These are phyloP conservation scores for Fulmarus glacialis DNA, from an alignment of 2,113 vertebrate genomes.

Conservation along the genomic window DNA sequence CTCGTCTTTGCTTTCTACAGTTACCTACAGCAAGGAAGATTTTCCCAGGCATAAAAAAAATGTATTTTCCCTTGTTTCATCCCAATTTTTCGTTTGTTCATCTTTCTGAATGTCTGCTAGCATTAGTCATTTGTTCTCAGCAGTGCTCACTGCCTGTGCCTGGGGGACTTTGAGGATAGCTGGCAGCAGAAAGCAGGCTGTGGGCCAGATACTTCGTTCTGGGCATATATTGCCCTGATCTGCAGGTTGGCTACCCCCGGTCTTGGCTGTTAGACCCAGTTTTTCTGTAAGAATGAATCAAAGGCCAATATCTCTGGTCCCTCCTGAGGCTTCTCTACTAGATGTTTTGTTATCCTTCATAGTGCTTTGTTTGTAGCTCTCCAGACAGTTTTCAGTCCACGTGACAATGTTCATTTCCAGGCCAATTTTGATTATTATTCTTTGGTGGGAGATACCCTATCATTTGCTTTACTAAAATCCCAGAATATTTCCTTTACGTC, in stretches of 20 bases:
- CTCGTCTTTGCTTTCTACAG: neutral
- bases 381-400: constrained; percentile 9
- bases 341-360: neutral
- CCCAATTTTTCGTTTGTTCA: neutral
- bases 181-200: neutral
- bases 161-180: neutral
- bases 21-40: neutral
- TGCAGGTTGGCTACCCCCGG: neutral
- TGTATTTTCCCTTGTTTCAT: neutral
- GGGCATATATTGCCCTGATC: neutral
- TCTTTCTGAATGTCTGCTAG: neutral
- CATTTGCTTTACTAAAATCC: constrained; percentile 47
- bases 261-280: neutral
- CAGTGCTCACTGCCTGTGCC: neutral
- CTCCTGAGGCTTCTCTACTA: neutral
- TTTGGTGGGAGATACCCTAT: constrained; percentile 43
- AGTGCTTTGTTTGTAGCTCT: constrained; percentile 31
- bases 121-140: constrained; percentile 6
- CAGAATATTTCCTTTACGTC: constrained; percentile 54
- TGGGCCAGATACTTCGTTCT: neutral
- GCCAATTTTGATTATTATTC: constrained; percentile 56
- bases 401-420: constrained; percentile 33
- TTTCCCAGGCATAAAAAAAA: neutral
- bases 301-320: rapidly evolving
- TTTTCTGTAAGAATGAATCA: neutral